These are phyloP conservation scores for Callipepla californica DNA, from an alignment of 2,113 vertebrate species.

Conservation along the genomic window DNA sequence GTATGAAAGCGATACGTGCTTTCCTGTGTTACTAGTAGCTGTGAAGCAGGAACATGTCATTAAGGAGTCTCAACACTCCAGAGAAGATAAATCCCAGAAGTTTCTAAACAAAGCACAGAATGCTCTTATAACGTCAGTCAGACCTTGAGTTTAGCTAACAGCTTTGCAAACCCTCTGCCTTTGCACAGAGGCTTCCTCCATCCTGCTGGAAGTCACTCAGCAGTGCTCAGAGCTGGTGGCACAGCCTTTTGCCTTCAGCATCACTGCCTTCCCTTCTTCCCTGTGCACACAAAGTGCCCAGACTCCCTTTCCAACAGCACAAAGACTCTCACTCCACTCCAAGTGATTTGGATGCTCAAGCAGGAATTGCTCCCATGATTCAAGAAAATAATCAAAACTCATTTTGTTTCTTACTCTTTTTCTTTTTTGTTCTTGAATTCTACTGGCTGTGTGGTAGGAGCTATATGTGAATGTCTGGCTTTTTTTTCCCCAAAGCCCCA, in stretches of 20 bases:
- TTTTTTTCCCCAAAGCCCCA: not conserved
- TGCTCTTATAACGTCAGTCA: not conserved
- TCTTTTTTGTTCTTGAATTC: not conserved
- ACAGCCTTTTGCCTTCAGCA: not conserved
- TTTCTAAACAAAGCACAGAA: not conserved
- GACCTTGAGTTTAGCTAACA: not conserved
- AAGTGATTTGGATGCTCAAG: not conserved
- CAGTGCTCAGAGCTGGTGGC: not conserved
- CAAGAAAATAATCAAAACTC: not conserved
- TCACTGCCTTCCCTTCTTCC: not conserved
- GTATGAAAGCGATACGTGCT: not conserved
- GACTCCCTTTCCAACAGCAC: not conserved
- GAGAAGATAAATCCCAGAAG: not conserved
- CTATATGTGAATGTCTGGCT: not conserved
- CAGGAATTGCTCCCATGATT: not conserved
- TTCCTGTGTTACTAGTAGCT: not conserved
- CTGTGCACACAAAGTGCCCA: not conserved
- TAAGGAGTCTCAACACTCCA: not conserved
- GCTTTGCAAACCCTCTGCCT: not conserved
- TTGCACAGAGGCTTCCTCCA: not conserved
- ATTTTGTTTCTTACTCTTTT: not conserved
- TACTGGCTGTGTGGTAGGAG: not conserved
- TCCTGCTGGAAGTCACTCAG: not conserved
- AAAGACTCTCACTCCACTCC: not conserved
- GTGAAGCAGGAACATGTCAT: not conserved